Evolutionary conservation across 2,888 invertebrate genomes (phyloP).

Genomic region (Invenusta paracnida): DNA sequence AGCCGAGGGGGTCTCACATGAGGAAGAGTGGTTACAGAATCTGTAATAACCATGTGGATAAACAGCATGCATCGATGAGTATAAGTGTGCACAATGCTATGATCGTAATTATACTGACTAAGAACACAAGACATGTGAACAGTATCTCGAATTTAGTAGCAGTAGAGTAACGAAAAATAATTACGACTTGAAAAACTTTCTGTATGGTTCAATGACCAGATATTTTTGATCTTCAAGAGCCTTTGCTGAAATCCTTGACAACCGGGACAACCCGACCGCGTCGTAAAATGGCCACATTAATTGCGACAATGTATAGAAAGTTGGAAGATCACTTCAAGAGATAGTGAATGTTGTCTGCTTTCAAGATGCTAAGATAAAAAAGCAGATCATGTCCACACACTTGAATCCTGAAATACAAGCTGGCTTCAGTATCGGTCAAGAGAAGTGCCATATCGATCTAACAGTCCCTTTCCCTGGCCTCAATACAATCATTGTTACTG

Average conservation of each 20-base stretch:
- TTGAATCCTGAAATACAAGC: conserved; percentile 11
- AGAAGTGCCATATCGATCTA: conserved; percentile 17
- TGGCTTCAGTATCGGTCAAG: not conserved
- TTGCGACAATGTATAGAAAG: not conserved
- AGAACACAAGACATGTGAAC: not conserved
- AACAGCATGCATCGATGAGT: conserved; percentile 27
- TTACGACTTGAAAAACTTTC: not conserved
- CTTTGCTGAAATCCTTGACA: not conserved
- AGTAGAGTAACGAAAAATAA: not conserved
- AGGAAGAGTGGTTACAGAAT: conserved; percentile 47
- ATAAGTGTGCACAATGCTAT: not conserved
- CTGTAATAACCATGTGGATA: conserved; percentile 46
- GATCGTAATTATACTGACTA: not conserved
- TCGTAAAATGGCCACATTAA: not conserved
- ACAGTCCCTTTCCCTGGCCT: not conserved
- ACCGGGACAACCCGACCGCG: not conserved
- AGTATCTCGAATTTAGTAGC: not conserved
- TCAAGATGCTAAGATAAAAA: not conserved
- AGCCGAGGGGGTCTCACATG: conserved; percentile 48
- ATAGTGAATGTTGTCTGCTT: not conserved
- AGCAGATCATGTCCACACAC: conserved; percentile 10
- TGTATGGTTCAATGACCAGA: conserved; percentile 8
- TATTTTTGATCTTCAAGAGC: not conserved
- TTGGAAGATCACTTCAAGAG: not conserved
- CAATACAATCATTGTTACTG: not conserved